A percentile compares a stretch with the other conserved stretches of the same genome.
Conservation (phyloP, 2,113 vertebrate species). For the Miniopterus natalensis region DNA sequence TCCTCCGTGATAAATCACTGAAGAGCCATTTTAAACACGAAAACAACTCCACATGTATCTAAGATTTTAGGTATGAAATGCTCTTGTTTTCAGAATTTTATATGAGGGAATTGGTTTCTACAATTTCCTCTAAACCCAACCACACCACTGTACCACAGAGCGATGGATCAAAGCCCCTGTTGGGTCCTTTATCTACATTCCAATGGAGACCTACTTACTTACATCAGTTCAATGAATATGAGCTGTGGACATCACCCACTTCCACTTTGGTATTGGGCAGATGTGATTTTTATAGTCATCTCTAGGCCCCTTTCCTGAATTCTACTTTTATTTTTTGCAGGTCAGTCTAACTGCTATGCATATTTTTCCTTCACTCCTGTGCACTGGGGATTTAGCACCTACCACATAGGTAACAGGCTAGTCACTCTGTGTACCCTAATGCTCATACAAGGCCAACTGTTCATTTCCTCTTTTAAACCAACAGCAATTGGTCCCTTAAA, state of each 20-base stretch:
- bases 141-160: not conserved
- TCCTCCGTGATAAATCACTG: not conserved
- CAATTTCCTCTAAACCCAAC: not conserved
- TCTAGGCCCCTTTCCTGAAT: not conserved
- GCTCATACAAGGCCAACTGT: not conserved
- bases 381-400: not conserved
- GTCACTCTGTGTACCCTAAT: not conserved
- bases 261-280: not conserved
- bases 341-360: not conserved
- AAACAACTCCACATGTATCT: not conserved
- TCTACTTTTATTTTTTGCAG: not conserved
- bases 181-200: not conserved
- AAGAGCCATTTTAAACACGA: conserved; percentile 16
- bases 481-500: conserved; percentile 1
- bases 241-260: not conserved
- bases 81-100: conserved; percentile 9
- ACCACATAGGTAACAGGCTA: not conserved
- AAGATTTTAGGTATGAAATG: not conserved
- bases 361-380: not conserved
- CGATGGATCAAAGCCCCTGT: not conserved
- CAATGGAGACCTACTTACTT: not conserved
- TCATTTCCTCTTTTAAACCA: not conserved
- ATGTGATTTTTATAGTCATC: conserved; percentile 25
- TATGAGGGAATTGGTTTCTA: not conserved
- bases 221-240: not conserved